Percentiles rank a stretch among this genome's conserved stretches.
Conservation (phyloP, 2,888 invertebrate species). For the Bembecia ichneumoniformis region DNA sequence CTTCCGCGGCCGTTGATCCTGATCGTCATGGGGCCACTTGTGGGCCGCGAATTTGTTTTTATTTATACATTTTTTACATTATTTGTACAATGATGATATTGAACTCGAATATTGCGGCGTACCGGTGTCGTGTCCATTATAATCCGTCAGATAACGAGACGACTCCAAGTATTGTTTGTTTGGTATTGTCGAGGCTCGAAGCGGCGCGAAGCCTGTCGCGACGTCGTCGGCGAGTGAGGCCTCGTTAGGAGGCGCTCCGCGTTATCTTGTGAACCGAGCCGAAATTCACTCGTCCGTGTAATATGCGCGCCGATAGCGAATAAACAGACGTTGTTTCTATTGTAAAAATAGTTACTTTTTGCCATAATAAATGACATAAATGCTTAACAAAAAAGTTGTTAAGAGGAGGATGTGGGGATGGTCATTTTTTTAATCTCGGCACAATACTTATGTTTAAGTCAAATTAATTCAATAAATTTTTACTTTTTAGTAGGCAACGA, state of each 20-base stretch:
- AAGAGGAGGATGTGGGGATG: too few species aligned
- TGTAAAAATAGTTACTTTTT: too few species aligned
- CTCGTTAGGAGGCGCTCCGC: conserved; percentile 56
- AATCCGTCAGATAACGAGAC: conserved; percentile 39
- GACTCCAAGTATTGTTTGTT: conserved; percentile 44
- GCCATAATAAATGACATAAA: too few species aligned
- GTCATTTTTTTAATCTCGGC: too few species aligned
- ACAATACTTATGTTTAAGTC: too few species aligned
- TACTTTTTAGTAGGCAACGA: too few species aligned
- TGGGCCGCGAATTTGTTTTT: conserved; percentile 36
- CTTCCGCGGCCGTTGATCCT: conserved; percentile 47
- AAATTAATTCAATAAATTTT: too few species aligned
- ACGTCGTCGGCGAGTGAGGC: conserved; percentile 40
- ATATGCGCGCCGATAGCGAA: conserved; percentile 40
- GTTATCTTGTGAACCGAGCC: conserved; percentile 51
- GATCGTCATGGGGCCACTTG: conserved; percentile 28
- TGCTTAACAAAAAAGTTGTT: not conserved
- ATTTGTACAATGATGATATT: conserved; percentile 34
- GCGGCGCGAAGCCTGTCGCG: conserved; percentile 10
- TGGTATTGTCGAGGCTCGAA: conserved; percentile 35
- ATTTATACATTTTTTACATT: conserved; percentile 27
- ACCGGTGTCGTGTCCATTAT: conserved; percentile 21
- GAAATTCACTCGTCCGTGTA: conserved; percentile 52
- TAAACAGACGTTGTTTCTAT: conserved; percentile 8
- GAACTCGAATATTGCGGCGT: conserved; percentile 23